These are phyloP conservation scores for Nipponacmea schrenckii DNA, from an alignment of 2,888 invertebrate species.

Conservation along the genomic window DNA sequence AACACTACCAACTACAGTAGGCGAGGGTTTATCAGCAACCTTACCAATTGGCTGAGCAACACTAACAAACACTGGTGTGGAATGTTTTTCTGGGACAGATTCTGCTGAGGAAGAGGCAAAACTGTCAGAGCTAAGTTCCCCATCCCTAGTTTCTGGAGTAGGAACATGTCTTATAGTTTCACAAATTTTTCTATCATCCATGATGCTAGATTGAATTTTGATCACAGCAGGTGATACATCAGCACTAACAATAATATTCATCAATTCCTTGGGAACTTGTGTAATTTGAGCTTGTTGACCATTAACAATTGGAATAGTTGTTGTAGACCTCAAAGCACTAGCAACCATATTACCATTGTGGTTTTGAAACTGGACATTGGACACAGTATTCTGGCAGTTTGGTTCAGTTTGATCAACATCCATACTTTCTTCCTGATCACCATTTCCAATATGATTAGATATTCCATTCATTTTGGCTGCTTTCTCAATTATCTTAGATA, in stretches of 20 bases:
- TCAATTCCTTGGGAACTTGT: neutral
- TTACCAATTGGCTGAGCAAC: constrained; percentile 12
- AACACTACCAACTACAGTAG: neutral
- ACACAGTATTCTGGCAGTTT: neutral
- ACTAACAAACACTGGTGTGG: constrained; percentile 29
- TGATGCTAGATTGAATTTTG: neutral
- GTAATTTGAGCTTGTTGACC: constrained; percentile 16
- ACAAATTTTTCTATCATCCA: constrained; percentile 22
- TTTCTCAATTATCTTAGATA: constrained; percentile 33
- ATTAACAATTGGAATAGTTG: constrained; percentile 8
- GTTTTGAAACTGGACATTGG: neutral
- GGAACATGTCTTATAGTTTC: constrained; percentile 45
- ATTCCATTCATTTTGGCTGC: constrained; percentile 48
- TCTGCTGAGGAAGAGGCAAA: constrained; percentile 46
- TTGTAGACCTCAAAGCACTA: constrained; percentile 12
- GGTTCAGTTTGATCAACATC: constrained; percentile 8
- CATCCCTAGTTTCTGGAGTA: constrained; percentile 48
- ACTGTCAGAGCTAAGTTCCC: constrained; percentile 56
- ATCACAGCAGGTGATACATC: neutral
- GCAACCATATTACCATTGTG: constrained; percentile 17
- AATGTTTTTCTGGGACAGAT: constrained; percentile 50
- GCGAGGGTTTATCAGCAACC: constrained; percentile 1
- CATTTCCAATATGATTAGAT: constrained; percentile 42
- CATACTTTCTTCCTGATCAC: constrained; percentile 16
- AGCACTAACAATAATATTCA: neutral